Conservation (phyloP, 2,113 vertebrate species). For the Cyprinus carpio region DNA sequence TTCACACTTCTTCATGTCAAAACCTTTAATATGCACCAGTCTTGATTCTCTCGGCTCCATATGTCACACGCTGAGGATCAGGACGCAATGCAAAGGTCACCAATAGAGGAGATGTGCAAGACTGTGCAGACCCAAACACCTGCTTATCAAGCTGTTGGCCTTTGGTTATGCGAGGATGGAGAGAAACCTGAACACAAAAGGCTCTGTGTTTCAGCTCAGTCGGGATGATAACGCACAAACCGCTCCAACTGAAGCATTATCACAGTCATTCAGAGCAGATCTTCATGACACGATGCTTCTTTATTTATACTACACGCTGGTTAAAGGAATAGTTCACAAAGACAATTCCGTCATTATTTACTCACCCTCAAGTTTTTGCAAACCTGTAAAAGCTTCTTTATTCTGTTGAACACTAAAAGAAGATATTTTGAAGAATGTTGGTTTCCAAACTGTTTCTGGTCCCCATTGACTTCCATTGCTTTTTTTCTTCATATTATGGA, state of each 20-base stretch:
- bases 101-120: neutral
- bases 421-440: too few species aligned
- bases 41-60: slow-evolving; percentile 50
- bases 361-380: too few species aligned
- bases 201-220: neutral
- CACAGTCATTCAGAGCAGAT: neutral
- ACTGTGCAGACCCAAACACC: slow-evolving; percentile 58
- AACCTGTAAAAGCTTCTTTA: too few species aligned
- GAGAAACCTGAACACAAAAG: neutral
- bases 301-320: neutral
- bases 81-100: neutral
- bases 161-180: neutral
- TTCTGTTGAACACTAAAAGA: neutral
- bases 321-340: neutral
- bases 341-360: too few species aligned
- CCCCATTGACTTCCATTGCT: neutral
- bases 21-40: neutral
- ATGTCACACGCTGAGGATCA: slow-evolving; percentile 45
- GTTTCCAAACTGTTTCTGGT: neutral
- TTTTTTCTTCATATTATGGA: too few species aligned
- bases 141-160: slow-evolving; percentile 67
- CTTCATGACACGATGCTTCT: neutral
- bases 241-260: too few species aligned
- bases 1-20: slow-evolving; percentile 7
- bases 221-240: neutral